phyloP scores from a whole-genome alignment of 37 sponge, comb jelly and placozoan species.

The Eunapius fragilis region DNA sequence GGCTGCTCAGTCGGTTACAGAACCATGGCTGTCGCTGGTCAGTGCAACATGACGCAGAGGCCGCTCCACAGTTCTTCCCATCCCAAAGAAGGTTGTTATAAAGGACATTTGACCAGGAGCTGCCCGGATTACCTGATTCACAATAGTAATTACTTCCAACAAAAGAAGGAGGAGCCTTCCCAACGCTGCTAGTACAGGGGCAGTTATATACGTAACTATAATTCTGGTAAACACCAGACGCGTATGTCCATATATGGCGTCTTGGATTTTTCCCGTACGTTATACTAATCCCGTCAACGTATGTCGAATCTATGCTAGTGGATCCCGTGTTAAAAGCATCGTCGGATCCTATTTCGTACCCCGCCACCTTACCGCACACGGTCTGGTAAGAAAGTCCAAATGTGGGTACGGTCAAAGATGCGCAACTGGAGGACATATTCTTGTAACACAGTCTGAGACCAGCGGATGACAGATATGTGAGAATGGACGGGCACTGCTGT shows the following conservation, averaged over 20 bases:
- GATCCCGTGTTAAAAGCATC: background rate
- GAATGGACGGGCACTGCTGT: too few species aligned
- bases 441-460: too few species aligned
- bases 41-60: background rate
- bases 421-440: too few species aligned
- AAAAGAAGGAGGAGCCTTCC: constrained; percentile 19
- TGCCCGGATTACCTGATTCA: background rate
- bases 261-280: constrained; percentile 20
- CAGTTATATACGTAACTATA: background rate
- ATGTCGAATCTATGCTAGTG: background rate
- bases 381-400: background rate
- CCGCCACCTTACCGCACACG: constrained; percentile 16
- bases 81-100: constrained; percentile 28
- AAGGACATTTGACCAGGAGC: background rate
- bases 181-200: background rate
- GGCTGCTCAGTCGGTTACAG: background rate
- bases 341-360: constrained; percentile 6
- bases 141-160: constrained; percentile 31
- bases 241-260: constrained; percentile 20
- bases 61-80: constrained; percentile 2
- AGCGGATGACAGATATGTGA: too few species aligned
- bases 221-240: background rate
- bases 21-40: background rate
- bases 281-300: constrained; percentile 25
- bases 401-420: too few species aligned